phyloP scores from a whole-genome alignment of 1,140 invertebrate species.

The Apis dorsata region DNA sequence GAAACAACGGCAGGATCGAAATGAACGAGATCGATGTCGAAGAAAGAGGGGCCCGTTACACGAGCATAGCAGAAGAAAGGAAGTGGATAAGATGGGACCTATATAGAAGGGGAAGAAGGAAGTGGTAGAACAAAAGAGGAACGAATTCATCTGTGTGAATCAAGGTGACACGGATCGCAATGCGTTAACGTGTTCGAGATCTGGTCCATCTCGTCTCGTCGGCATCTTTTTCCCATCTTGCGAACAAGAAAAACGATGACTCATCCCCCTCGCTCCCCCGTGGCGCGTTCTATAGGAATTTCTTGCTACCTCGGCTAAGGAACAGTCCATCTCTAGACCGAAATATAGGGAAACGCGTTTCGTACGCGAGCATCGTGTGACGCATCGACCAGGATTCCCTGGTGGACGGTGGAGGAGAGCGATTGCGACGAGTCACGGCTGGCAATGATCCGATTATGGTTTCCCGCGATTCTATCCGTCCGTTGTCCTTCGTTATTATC shows the following conservation, averaged over 20 bases:
- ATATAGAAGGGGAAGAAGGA: not conserved
- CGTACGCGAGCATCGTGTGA: not conserved
- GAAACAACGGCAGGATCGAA: constrained; percentile 12
- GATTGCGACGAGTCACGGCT: constrained; percentile 44
- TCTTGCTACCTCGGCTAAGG: not conserved
- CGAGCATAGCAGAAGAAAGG: constrained; percentile 16
- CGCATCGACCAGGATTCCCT: constrained; percentile 40
- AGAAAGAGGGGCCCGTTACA: constrained; percentile 36
- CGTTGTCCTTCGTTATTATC: constrained; percentile 36
- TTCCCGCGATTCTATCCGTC: constrained; percentile 34
- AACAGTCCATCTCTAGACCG: not conserved
- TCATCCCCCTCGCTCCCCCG: constrained; percentile 5
- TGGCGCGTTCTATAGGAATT: not conserved
- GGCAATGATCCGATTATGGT: constrained; percentile 45
- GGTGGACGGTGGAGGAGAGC: not conserved
- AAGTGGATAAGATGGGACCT: constrained; percentile 33
- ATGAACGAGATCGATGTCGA: constrained; percentile 23
- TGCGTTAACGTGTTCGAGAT: constrained; percentile 23
- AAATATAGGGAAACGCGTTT: not conserved
- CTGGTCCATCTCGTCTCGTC: not conserved
- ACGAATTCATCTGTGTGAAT: constrained; percentile 37
- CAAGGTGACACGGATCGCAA: constrained; percentile 49
- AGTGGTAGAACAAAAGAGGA: constrained; percentile 11
- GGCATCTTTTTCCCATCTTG: not conserved
- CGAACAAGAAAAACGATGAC: not conserved